Conservation (phyloP, 64 coral and sea anemone species). For the Platygyra sinensis region DNA sequence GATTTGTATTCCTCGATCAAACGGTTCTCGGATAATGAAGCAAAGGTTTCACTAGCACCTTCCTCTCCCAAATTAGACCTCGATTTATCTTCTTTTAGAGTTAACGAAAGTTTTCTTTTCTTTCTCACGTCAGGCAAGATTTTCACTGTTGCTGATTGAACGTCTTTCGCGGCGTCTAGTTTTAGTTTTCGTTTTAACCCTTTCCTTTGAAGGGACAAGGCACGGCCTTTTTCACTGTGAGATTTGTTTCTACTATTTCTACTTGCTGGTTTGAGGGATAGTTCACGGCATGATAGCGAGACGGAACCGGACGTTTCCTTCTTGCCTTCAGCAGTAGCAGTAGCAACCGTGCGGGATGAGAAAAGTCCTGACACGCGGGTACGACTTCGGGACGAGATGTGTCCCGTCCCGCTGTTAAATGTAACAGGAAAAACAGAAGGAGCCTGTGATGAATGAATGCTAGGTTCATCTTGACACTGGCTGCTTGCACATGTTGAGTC, state of each 20-base stretch:
- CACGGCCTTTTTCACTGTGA: background rate
- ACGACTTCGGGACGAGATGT: constrained; percentile 6
- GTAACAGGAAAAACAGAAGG: background rate
- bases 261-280: background rate
- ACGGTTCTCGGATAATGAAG: background rate
- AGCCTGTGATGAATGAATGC: background rate
- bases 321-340: background rate
- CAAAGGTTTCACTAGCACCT: background rate
- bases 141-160: background rate
- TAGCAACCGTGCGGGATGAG: background rate
- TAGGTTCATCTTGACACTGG: background rate
- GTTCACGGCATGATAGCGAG: background rate
- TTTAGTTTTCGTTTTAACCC: constrained; percentile 22
- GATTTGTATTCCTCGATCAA: background rate
- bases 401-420: background rate
- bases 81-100: background rate
- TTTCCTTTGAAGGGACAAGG: background rate
- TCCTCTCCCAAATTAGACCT: background rate
- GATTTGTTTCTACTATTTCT: background rate
- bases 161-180: background rate
- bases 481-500: background rate
- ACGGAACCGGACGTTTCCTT: background rate
- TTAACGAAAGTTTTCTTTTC: constrained; percentile 41
- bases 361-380: background rate
- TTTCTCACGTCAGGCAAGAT: background rate